Conservation (phyloP, 1,140 invertebrate genomes). For the Drosophila prosaltans region DNA sequence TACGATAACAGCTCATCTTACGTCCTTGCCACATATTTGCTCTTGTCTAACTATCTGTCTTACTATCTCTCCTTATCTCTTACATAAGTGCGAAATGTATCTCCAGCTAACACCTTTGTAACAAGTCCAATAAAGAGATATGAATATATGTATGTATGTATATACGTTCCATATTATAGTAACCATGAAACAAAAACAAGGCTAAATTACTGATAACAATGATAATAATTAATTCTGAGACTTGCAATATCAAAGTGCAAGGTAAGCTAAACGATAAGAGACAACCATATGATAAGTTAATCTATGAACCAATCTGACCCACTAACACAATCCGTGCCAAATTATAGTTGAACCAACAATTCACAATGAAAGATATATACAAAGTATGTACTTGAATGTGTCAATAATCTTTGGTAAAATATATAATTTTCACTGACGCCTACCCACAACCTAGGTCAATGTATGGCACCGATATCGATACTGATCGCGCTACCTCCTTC, state of each 20-base stretch:
- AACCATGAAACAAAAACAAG: constrained; percentile 29
- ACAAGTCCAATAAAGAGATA: no score
- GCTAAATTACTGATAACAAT: constrained; percentile 8
- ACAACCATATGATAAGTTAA: not conserved
- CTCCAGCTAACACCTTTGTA: not conserved
- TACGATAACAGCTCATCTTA: constrained; percentile 19
- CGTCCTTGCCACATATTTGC: constrained; percentile 34
- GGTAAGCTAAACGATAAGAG: not conserved
- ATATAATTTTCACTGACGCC: not conserved
- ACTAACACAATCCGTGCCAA: no score
- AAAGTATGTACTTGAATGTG: no score
- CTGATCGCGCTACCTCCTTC: not conserved
- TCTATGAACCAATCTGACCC: not conserved
- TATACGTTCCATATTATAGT: not conserved
- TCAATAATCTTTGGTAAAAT: not conserved
- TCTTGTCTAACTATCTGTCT: not conserved
- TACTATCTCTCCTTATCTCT: constrained; percentile 3
- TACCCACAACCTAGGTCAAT: constrained; percentile 48
- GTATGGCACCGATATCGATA: constrained; percentile 14
- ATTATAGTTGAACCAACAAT: no score
- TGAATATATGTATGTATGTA: no score
- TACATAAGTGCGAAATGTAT: constrained; percentile 29
- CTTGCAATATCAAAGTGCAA: not conserved
- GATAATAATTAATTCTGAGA: not conserved
- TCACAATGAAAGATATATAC: no score